Percentiles rank a stretch among this genome's conserved stretches.
phyloP scores from a whole-genome alignment of 2,113 vertebrate genomes.

The Damaliscus lunatus region DNA sequence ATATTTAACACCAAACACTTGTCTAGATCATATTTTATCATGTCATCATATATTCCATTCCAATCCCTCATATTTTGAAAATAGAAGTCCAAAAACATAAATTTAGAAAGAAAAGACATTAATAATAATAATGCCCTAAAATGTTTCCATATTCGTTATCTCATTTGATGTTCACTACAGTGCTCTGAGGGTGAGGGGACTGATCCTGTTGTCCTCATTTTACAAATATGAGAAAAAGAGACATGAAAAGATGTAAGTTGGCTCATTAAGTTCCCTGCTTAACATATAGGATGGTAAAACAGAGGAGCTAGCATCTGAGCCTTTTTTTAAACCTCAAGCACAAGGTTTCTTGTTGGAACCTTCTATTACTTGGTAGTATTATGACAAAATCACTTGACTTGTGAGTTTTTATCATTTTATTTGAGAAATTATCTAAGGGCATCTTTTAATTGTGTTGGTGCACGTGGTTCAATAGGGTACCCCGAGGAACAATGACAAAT shows the following conservation, averaged over 20 bases:
- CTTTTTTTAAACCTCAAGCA: not conserved
- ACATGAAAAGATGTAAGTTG: not conserved
- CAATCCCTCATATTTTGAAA: not conserved
- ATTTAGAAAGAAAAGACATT: not conserved
- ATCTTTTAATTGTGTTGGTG: not conserved
- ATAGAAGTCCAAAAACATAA: not conserved
- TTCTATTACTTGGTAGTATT: not conserved
- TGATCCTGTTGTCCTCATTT: not conserved
- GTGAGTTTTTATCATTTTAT: not conserved
- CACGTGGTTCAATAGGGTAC: not conserved
- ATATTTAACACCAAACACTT: not conserved
- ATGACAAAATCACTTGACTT: not conserved
- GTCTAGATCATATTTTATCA: not conserved
- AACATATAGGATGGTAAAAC: not conserved
- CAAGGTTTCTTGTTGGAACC: not conserved
- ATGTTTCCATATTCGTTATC: not conserved
- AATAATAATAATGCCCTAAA: not conserved
- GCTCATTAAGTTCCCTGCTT: not conserved
- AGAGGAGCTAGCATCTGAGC: not conserved
- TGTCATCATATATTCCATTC: not conserved
- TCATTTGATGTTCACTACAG: not conserved
- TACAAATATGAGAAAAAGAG: not conserved
- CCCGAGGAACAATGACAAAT: not conserved
- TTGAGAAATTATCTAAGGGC: not conserved
- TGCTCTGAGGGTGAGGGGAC: not conserved